Conservation (phyloP, 2,888 invertebrate genomes). For the Cheilosia impressa region DNA sequence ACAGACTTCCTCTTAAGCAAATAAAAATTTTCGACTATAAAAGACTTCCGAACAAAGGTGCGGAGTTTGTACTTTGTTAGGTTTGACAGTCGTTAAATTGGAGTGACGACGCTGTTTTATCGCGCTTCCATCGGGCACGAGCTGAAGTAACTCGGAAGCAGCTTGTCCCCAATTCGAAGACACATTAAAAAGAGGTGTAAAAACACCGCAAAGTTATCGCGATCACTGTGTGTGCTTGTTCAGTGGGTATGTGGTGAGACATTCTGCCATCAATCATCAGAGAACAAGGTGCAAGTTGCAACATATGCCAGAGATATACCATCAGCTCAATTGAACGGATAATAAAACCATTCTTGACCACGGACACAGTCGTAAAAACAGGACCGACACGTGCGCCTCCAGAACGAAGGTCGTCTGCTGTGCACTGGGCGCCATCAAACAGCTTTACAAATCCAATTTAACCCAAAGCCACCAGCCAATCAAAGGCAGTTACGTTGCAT, state of each 20-base stretch:
- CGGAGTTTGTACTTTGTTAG: slow-evolving; percentile 1
- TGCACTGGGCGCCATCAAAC: slow-evolving; percentile 1
- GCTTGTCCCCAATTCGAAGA: slow-evolving; percentile 36
- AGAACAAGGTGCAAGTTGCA: slow-evolving; percentile 40
- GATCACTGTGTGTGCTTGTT: not conserved
- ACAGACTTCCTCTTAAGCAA: slow-evolving; percentile 1
- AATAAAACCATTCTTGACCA: slow-evolving; percentile 28
- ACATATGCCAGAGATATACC: not conserved
- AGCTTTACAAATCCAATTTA: slow-evolving; percentile 43
- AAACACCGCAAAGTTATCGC: slow-evolving; percentile 9
- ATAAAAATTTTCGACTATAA: slow-evolving; percentile 19
- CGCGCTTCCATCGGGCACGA: slow-evolving; percentile 19
- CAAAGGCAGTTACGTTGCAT: slow-evolving; percentile 1
- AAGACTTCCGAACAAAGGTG: slow-evolving; percentile 16
- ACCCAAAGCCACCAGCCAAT: slow-evolving; percentile 11
- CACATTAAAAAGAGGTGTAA: slow-evolving; percentile 20
- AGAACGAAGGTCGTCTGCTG: slow-evolving; percentile 37
- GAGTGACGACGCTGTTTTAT: slow-evolving; percentile 15
- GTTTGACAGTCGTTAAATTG: slow-evolving; percentile 20
- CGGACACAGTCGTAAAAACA: not conserved
- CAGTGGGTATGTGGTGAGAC: not conserved
- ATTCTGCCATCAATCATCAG: slow-evolving; percentile 25
- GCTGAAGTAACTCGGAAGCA: not conserved
- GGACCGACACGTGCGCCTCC: slow-evolving; percentile 13
- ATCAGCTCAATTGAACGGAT: slow-evolving; percentile 28